Evolutionary conservation across 2,888 invertebrate species (phyloP), one percentile per base, ranked within the genome.

Genomic region (Malachius bipustulatus): DNA sequence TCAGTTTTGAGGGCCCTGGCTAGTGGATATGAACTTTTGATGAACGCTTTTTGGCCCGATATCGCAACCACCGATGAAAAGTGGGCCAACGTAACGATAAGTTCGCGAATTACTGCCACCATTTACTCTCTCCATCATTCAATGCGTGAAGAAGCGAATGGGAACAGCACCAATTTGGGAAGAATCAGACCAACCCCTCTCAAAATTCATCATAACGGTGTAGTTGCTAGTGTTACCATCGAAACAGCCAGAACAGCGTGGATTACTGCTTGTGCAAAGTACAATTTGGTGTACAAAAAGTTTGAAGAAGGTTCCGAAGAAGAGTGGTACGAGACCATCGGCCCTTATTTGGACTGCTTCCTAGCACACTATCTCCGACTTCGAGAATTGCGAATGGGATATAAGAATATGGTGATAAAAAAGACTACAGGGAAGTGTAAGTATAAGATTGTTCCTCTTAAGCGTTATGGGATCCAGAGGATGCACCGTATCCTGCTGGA

Each of bases 401-500:
- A 19, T n/a, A 8, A 6, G n/a, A 19, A n/a, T 6, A 19, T 19
- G 24, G n/a, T n/a, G 6, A 38, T 32, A 26, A 26, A 30, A 12
- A 28, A 36, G 6, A 26, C 11, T 11, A 38, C 32, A 14, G 13
- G 19, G 2, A 33, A 24, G 15, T 4, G 8, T 4, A 4, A 14
- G 12, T 16, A 14, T 4, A n/a, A n/a, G n/a, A n/a, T n/a, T n/a
- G 2, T 35, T 1, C 15, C 16, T 13, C 16, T 40, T 1, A 12
- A 14, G 1, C 32, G 29, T 16, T 42, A 40, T 35, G 42, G 40
- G 0, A 13, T 42, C 4, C 9, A 9, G 10, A 38, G 40, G 3
- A 3, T 8, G 1, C 40, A 40, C 24, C 37, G 40, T n/a, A 14
- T 42, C 2, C 14, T 40, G 11, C 9, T 41, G 2, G 38, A 39